Base-by-base conservation (phyloP, 2,113 vertebrate species). In the Eira barbara region DNA sequence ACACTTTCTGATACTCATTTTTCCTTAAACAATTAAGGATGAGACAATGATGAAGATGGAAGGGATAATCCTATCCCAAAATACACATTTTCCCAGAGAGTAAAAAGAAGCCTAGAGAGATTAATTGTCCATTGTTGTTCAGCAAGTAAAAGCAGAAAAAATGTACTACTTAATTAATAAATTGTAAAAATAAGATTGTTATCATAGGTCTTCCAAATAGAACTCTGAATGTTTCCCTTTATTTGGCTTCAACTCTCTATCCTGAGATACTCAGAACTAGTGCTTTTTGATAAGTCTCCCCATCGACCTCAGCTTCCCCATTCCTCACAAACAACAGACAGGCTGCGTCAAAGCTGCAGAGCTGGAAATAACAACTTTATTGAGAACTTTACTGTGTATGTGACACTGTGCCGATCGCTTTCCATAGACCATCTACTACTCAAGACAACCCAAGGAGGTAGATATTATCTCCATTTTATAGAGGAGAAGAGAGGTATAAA, bases 21-120 rank as follows among this genome's bases (percentile, higher is more conserved):
- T 96, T 80, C 92, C 61, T 94, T 92, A 78, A 95, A 85, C 59
- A 96, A 96, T 2, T 31, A 95, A 94, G 49, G 52, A 95, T 63
- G 23, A 87, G 59, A 61, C 20, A 92, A 88, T 89, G 42, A 93
- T 39, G 31, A 96, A 81, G 39, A 27, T 85, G 47, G 27, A 94
- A 52, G 65, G 71, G 20, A 84, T 57, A 25, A 95, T 63, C 49
- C 45, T 81, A 83, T n/a, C 15, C 20, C 31, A 61, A 97, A 49
- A 39, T 55, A 45, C 17, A 83, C 17, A 89, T 89, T 95, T 95
- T 81, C 49, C 45, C n/a, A 78, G 79, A 94, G 42, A 81, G 21
- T 39, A 86, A 92, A 61, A 83, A 88, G 59, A 74, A 80, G 36
- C 36, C 59, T 83, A 71, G 18, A 89, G 27, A 95, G 23, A 34